These are phyloP conservation scores for Drosophila kanekoi DNA, from an alignment of 2,888 invertebrate genomes.

Conservation along the genomic window DNA sequence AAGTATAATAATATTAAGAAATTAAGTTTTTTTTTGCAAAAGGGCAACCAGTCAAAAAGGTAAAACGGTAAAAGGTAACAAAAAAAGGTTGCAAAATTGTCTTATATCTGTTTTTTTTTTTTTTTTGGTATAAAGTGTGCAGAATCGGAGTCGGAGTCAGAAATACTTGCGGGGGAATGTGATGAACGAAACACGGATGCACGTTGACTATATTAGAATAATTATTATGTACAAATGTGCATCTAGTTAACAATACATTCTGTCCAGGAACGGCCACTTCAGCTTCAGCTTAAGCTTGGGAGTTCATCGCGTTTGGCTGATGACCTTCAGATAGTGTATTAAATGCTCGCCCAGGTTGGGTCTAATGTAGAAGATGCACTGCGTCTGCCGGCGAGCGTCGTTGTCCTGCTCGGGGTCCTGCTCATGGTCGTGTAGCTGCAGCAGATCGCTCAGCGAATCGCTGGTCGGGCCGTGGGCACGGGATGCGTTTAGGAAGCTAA, in stretches of 20 bases:
- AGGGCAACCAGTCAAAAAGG: slow-evolving; percentile 29
- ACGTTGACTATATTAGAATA: slow-evolving; percentile 9
- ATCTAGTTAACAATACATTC: slow-evolving; percentile 38
- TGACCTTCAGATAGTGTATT: slow-evolving; percentile 81
- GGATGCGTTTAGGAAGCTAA: slow-evolving; percentile 81
- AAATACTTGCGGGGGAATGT: slow-evolving; percentile 36
- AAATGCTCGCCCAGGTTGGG: slow-evolving; percentile 82
- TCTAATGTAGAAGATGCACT: slow-evolving; percentile 82
- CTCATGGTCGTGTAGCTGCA: slow-evolving; percentile 57
- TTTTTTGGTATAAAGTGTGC: slow-evolving; percentile 35
- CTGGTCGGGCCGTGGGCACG: slow-evolving; percentile 52
- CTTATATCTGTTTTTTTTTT: slow-evolving; percentile 24
- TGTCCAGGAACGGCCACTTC: slow-evolving; percentile 1
- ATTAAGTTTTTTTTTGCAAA: slow-evolving; percentile 55
- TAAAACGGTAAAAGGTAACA: slow-evolving; percentile 10
- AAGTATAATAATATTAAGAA: slow-evolving; percentile 6
- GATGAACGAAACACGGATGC: slow-evolving; percentile 12
- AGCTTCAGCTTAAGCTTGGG: background rate
- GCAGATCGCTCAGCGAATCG: slow-evolving; percentile 76
- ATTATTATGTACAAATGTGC: slow-evolving; percentile 5
- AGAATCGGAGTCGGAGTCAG: slow-evolving; percentile 5
- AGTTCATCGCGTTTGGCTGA: slow-evolving; percentile 62
- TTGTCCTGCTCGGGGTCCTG: slow-evolving; percentile 15
- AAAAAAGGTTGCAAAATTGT: slow-evolving; percentile 11
- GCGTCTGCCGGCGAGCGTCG: slow-evolving; percentile 50